These are phyloP conservation scores for Zaprionus lineosus DNA, from an alignment of 2,888 invertebrate species.

Conservation along the genomic window DNA sequence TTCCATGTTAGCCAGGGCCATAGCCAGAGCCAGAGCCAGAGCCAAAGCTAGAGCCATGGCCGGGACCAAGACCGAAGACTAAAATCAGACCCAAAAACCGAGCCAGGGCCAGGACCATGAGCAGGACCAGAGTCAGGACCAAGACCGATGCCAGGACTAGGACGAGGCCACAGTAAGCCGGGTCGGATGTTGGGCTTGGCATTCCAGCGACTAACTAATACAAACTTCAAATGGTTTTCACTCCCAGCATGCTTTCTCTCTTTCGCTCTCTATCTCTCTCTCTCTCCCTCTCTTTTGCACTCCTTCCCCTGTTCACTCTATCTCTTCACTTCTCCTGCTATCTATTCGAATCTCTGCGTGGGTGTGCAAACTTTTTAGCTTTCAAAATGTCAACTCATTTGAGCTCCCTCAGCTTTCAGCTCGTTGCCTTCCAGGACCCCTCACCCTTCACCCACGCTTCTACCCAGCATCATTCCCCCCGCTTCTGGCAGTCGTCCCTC, in stretches of 20 bases:
- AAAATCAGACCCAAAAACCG: background rate
- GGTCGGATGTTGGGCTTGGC: slow-evolving; percentile 26
- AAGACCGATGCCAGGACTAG: no score
- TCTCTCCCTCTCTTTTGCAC: slow-evolving; percentile 1
- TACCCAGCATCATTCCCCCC: no score
- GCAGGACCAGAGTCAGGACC: background rate
- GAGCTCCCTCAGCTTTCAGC: no score
- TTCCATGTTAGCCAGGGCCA: slow-evolving; percentile 56
- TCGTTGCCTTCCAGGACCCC: no score
- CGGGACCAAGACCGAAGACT: no score
- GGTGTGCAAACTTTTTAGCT: slow-evolving; percentile 62
- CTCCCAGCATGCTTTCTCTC: slow-evolving; percentile 13
- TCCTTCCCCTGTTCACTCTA: background rate
- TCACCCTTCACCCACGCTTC: no score
- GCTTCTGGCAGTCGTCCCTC: no score
- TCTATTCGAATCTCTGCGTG: slow-evolving; percentile 25
- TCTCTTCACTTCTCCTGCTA: background rate
- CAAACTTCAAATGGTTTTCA: slow-evolving; percentile 66
- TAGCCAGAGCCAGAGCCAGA: slow-evolving; percentile 1
- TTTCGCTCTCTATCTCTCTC: background rate
- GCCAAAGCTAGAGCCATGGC: background rate
- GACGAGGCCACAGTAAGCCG: slow-evolving; percentile 2
- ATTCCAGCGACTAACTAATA: slow-evolving; percentile 52
- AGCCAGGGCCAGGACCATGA: no score
- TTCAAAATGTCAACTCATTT: slow-evolving; percentile 68